Evolutionary conservation across 2,797 vertebrate genomes (phyloP).

Genomic region (Sphaeramia orbicularis): DNA sequence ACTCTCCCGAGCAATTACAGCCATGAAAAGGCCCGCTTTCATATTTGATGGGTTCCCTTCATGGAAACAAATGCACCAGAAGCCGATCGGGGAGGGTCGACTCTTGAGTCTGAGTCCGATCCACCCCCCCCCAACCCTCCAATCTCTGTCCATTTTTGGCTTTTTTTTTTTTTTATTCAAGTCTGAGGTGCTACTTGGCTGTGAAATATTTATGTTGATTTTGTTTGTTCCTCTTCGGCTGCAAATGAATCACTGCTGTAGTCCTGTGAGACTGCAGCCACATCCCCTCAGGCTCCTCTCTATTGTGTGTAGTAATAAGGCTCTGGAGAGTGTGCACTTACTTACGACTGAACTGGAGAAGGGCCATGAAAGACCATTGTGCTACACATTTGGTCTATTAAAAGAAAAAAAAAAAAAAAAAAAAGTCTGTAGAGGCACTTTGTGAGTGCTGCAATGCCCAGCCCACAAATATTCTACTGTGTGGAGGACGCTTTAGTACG

Average conservation of each 20-base stretch:
- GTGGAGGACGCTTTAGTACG: constrained; percentile 16
- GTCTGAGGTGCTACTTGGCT: constrained; percentile 45
- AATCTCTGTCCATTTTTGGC: constrained; percentile 3
- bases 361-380: constrained; percentile 67
- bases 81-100: constrained; percentile 7
- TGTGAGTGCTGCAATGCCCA: constrained; percentile 40
- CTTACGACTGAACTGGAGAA: constrained; percentile 66
- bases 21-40: constrained; percentile 47
- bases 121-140: no score
- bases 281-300: constrained; percentile 54
- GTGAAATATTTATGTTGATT: constrained; percentile 71
- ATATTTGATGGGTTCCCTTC: constrained; percentile 52
- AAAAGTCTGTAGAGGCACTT: constrained; percentile 41
- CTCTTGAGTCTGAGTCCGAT: constrained; percentile 25
- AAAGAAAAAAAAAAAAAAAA: constrained; percentile 55
- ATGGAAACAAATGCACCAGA: constrained; percentile 15
- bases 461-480: constrained; percentile 40
- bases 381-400: constrained; percentile 65
- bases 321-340: constrained; percentile 71
- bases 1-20: constrained; percentile 42
- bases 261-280: constrained; percentile 53
- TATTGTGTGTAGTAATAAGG: constrained; percentile 78
- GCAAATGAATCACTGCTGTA: constrained; percentile 60
- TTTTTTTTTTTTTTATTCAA: constrained; percentile 18
- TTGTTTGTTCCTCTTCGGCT: constrained; percentile 65